These are phyloP conservation scores for Pygoscelis adeliae DNA, from an alignment of 2,113 vertebrate species.

Conservation along the genomic window DNA sequence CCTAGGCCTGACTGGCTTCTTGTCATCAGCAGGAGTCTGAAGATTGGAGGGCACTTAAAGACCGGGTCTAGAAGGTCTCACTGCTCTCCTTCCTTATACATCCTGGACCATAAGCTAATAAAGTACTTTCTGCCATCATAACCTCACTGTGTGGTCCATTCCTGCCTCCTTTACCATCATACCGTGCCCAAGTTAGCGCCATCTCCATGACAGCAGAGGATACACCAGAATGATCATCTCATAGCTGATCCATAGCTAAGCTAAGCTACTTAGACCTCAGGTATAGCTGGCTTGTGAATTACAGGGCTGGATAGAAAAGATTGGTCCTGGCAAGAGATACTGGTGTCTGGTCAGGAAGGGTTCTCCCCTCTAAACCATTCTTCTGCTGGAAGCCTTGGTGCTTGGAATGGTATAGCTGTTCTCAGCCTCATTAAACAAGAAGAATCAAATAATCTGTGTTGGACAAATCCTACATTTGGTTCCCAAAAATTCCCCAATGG, in stretches of 20 bases:
- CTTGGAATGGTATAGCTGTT: neutral
- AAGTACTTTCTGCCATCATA: neutral
- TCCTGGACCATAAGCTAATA: neutral
- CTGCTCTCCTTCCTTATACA: neutral
- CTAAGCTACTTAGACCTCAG: neutral
- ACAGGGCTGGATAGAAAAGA: neutral
- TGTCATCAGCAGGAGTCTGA: neutral
- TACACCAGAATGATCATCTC: neutral
- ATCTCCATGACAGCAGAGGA: neutral
- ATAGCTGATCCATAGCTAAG: neutral
- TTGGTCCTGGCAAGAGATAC: neutral
- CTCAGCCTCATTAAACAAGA: neutral
- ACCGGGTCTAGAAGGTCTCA: neutral
- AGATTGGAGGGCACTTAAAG: neutral
- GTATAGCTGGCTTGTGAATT: neutral
- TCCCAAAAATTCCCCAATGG: neutral
- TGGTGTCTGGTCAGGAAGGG: neutral
- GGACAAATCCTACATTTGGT: neutral
- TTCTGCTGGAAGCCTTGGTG: neutral
- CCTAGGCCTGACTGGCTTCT: neutral
- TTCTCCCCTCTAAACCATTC: neutral
- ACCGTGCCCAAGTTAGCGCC: neutral
- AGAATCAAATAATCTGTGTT: neutral
- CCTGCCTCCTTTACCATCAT: neutral
- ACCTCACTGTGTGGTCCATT: neutral